Base-by-base conservation (phyloP, 2,888 invertebrate genomes). In the Byasa hedistus region DNA sequence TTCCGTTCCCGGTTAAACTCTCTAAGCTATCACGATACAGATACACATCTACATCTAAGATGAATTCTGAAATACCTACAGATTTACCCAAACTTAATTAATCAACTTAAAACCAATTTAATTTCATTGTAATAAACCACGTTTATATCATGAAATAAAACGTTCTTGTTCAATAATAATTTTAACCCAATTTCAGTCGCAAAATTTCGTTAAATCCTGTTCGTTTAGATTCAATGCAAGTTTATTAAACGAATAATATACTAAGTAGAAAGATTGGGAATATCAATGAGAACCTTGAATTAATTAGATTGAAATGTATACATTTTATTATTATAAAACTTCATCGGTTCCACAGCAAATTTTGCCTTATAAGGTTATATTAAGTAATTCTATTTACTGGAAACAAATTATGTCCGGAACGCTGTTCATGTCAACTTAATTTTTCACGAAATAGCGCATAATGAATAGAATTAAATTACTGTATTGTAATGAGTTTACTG, bases 391-490 rank as follows among this genome's bases (percentile, higher is more conserved):
- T 48, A 19, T 48, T 48, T 48, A 48, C 48, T 48, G n/a, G 10
- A 48, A 48, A 48, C 48, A 27, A 17, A 56, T 56, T 21, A 10
- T 2, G n/a, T 27, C 12, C 12, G 60, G 8, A 39, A 52, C 54
- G 58, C 36, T 59, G 55, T 23, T 17, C 23, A 61, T 57, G 65
- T 65, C 61, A 57, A 57, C 32, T 24, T 23, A 56, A 65, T 61
- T 44, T 44, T 66, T 51, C 51, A 57, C 66, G 32, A 44, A 27
- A 48, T 27, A 57, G 44, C 57, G 57, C 44, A 23, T 55, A 48
- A 48, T 57, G 27, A 48, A 57, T 15, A 57, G 24, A 57, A 57
- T 63, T 32, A 57, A 27, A 27, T 57, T 39, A 56, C 22, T 44
- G 55, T 39, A 55, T 56, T 24, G 56, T 56, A 48, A 62, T 32